Base-by-base conservation (phyloP, 2,888 invertebrate genomes). In the Ichneumon xanthorius region DNA sequence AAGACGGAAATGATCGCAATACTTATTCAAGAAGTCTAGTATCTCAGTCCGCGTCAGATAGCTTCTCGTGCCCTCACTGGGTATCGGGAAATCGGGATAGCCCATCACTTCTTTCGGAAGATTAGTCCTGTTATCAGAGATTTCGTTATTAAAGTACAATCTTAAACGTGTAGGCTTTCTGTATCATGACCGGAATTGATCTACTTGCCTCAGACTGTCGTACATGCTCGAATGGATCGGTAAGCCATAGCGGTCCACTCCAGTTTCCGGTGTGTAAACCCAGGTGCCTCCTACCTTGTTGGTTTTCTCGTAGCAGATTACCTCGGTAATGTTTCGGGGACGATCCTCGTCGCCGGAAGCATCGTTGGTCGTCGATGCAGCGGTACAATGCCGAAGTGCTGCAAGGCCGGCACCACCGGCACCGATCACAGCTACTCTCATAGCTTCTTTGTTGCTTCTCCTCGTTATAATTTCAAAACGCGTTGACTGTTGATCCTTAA, bases 41-140 rank as follows among this genome's bases (percentile, higher is more conserved):
- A 98, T 97, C 86, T 97, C 96, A 72, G 96, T 95, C 30, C 97
- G 97, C 0, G 95, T 95, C 1, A 98, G 94, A 91, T 97, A 98
- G 0, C 98, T 98, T 89, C 95, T 95, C 7, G 96, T 94, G 88
- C 96, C 96, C 80, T 96, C 55, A 3, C 40, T 95, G 0, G 97
- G 96, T 84, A 98, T 96, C 0, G 97, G 96, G 94, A 97, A 98
- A 92, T 98, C 98, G 0, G 98, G 97, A 93, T 96, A 98, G 0
- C 97, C 97, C 99, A 99, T 99, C 3, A 98, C 96, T 95, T 99
- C 98, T 92, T 98, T 98, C 0, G 99, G 99, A 11, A 99, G 95
- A 94, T 99, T 99, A 0, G 98, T 98, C 91, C 98, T 98, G 94
- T 61, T 95, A 37, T 65, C n/a, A 26, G n/a, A 11, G 37, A 61